phyloP scores from a whole-genome alignment of 2,113 vertebrate genomes.

The Oxyruncus cristatus region DNA sequence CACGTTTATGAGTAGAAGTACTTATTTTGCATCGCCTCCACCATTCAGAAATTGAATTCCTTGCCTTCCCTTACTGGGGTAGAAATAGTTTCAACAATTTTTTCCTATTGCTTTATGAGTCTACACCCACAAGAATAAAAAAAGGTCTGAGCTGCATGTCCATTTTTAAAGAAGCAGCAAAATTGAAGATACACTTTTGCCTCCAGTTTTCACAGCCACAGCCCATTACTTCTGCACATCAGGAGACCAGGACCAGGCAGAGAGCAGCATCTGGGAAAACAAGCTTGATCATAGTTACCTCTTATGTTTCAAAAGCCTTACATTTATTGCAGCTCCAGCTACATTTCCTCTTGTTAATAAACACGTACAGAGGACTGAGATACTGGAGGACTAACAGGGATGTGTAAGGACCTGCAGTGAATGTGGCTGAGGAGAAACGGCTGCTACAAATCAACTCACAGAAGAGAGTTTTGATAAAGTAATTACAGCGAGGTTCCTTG shows the following conservation, averaged over 20 bases:
- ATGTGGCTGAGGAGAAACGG: background rate
- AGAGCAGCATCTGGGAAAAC: background rate
- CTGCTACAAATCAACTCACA: accelerated
- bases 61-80: background rate
- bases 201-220: background rate
- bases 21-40: background rate
- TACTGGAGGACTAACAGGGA: background rate
- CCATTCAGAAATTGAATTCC: background rate
- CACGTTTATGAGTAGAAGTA: background rate
- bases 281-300: background rate
- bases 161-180: background rate
- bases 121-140: background rate
- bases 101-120: background rate
- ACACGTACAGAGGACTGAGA: background rate
- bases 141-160: background rate
- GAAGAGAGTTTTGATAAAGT: background rate
- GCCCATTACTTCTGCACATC: background rate
- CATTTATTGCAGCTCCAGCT: background rate
- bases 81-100: background rate
- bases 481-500: background rate
- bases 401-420: background rate
- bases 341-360: background rate
- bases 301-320: background rate
- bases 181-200: background rate
- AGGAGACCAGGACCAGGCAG: accelerated